A percentile compares a stretch with the other conserved stretches of the same genome.
These are phyloP conservation scores for Spermophilus dauricus DNA, from an alignment of 2,113 vertebrate genomes.

Conservation along the genomic window DNA sequence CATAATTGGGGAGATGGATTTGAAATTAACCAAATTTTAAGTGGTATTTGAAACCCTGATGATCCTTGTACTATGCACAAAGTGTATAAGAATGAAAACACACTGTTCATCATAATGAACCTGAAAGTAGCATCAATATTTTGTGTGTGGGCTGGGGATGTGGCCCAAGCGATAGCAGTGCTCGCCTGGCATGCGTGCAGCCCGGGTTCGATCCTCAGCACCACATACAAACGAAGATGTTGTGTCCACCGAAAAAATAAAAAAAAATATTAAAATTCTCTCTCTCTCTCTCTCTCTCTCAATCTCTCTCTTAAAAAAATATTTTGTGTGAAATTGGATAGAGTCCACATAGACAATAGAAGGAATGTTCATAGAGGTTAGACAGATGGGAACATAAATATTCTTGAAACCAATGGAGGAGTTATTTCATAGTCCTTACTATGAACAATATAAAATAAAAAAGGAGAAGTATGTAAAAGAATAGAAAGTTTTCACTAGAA, in stretches of 20 bases:
- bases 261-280: no score
- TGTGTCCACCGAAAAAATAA: no score
- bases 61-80: no score
- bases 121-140: neutral
- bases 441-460: neutral
- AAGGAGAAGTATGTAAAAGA: neutral
- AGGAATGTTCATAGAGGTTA: neutral
- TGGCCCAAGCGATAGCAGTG: no score
- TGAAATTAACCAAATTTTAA: neutral
- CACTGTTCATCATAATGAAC: neutral
- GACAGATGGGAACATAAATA: neutral
- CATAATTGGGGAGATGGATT: neutral
- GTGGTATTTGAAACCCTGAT: neutral
- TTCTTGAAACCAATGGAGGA: neutral
- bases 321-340: neutral
- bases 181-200: no score
- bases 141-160: no score
- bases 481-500: neutral
- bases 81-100: neutral
- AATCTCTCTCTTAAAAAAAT: no score
- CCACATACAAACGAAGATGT: no score
- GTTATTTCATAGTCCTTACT: neutral
- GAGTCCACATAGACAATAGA: neutral
- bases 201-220: no score
- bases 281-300: no score